Conservation (phyloP, 2,888 invertebrate genomes). For the Sarcophaga variegata region DNA sequence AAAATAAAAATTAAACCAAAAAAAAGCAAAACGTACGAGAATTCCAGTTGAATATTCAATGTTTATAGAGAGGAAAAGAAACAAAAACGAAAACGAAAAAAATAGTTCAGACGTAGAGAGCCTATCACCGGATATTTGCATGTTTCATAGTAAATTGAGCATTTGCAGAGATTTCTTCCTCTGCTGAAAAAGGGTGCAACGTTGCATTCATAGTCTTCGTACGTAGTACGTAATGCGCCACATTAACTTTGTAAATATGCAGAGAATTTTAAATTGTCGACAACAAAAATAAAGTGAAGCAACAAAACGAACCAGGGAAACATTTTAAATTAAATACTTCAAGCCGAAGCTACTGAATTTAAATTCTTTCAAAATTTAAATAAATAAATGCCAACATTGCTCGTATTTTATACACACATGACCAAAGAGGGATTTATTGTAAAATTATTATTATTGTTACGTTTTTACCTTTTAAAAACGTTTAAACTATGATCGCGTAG, state of each 20-base stretch:
- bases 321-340: too few species aligned
- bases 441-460: too few species aligned
- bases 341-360: too few species aligned
- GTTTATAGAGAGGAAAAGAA: background rate
- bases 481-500: too few species aligned
- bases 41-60: background rate
- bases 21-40: background rate
- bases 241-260: constrained; percentile 68
- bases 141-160: constrained; percentile 43
- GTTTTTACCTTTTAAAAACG: too few species aligned
- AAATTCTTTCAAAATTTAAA: too few species aligned
- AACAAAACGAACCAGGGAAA: background rate
- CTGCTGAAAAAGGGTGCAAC: background rate
- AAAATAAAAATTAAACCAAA: constrained; percentile 2
- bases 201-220: background rate
- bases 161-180: background rate
- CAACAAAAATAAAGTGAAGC: background rate
- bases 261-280: constrained; percentile 64
- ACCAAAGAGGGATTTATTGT: too few species aligned
- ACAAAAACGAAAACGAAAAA: too few species aligned
- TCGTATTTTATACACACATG: too few species aligned
- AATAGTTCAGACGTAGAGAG: constrained; percentile 8
- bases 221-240: constrained; percentile 31
- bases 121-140: constrained; percentile 52
- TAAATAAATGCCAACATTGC: too few species aligned